A percentile compares a stretch with the other conserved stretches of the same genome.
These are phyloP conservation scores for Drosophila nasuta DNA, from an alignment of 1,140 invertebrate species.

Conservation along the genomic window DNA sequence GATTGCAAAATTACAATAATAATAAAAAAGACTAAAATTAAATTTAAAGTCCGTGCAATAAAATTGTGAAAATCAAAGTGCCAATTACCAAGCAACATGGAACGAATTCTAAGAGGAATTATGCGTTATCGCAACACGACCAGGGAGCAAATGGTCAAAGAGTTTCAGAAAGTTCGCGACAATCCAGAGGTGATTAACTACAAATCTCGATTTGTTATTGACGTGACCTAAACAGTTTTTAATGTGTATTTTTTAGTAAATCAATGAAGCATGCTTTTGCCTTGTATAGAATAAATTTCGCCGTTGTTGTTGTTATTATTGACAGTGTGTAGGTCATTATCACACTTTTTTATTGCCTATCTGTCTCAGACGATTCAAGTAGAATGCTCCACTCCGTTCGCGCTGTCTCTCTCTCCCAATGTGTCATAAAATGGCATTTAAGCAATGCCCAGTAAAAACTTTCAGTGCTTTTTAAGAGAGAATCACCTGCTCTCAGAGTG, in stretches of 20 bases:
- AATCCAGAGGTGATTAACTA: constrained; percentile 91
- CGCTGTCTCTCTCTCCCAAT: neutral
- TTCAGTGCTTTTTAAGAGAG: constrained; percentile 3
- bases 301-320: constrained; percentile 28
- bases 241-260: constrained; percentile 11
- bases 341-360: constrained; percentile 31
- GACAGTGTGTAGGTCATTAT: constrained; percentile 32
- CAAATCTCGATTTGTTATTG: constrained; percentile 42
- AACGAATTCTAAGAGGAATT: constrained; percentile 93
- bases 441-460: constrained; percentile 9
- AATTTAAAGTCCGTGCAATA: constrained; percentile 56
- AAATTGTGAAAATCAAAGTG: constrained; percentile 48
- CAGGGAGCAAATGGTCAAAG: constrained; percentile 93
- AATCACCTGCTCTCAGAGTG: constrained; percentile 5
- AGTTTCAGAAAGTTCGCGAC: constrained; percentile 94
- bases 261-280: constrained; percentile 39
- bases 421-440: constrained; percentile 19
- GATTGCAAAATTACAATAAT: constrained; percentile 24
- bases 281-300: constrained; percentile 23
- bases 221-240: constrained; percentile 6
- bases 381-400: neutral
- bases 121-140: constrained; percentile 94
- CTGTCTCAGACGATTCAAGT: constrained; percentile 28
- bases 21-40: constrained; percentile 38
- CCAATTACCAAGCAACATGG: constrained; percentile 86